Base-by-base conservation (phyloP, 2,797 vertebrate genomes). In the Cyclura pinguis region DNA sequence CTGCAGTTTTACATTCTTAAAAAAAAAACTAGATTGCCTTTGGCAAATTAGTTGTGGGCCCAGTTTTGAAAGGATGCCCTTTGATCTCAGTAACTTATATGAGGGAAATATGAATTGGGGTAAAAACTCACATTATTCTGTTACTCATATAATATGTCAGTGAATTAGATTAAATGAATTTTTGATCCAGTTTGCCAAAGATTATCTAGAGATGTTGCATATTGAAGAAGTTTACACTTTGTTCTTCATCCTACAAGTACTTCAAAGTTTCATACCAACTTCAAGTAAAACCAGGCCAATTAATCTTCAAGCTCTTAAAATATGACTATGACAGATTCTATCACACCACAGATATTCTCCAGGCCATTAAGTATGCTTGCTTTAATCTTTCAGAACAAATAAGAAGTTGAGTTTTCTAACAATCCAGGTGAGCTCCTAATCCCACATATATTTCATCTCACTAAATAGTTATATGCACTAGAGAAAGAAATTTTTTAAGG, bases 211-310 rank as follows among this genome's bases (percentile, higher is more conserved):
- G n/a, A 59, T 76, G 82, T 0, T 86, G 20, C 24, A 77, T 82
- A 85, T n/a, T 35, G 86, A 77, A 88, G 91, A 84, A 93, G 77
- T 1, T 89, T 90, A 69, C 3, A 55, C 86, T 90, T 90, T 86
- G 59, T 83, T 94, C 78, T 92, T 4, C 35, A 42, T 85, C 24
- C 78, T 50, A 86, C 50, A 62, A n/a, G 47, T 22, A 88, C 62
- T 85, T 85, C 88, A 86, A 73, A 91, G 55, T 89, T 88, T 73
- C 29, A 2, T 80, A 81, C 20, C 35, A 78, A 38, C 82, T 84
- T 89, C 88, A 89, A 92, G 90, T 80, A 90, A 86, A 74, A 69
- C 42, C 59, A 62, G 38, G 90, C 86, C 88, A 86, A 72, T 72
- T 67, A 72, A 64, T 92, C 18, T 72, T 87, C 52, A 90, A 91